Evolutionary conservation across 2,113 vertebrate genomes (phyloP).

Genomic region (Boulengeromyrus knoepffleri): DNA sequence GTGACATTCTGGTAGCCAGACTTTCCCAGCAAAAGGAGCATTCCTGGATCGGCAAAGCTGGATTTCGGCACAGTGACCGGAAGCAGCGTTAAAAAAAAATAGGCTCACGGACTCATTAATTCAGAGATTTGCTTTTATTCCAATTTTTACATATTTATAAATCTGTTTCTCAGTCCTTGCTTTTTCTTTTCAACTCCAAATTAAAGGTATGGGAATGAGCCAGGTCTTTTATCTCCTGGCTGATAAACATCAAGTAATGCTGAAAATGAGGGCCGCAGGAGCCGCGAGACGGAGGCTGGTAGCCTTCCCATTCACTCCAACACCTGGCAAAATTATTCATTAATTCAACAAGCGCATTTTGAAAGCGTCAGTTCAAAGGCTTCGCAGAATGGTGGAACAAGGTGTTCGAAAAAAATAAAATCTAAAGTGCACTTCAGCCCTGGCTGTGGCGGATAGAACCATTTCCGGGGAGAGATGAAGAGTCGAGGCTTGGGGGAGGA

Average conservation of each 20-base stretch:
- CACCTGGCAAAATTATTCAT: slow-evolving; percentile 59
- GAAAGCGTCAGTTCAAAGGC: slow-evolving; percentile 60
- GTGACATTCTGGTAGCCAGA: not conserved
- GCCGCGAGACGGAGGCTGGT: slow-evolving; percentile 27
- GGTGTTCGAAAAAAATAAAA: slow-evolving; percentile 33
- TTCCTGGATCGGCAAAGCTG: not conserved
- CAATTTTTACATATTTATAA: slow-evolving; percentile 32
- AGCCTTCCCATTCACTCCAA: slow-evolving; percentile 46
- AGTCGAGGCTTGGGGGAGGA: not conserved
- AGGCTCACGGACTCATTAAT: slow-evolving; percentile 17
- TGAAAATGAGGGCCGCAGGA: slow-evolving; percentile 42
- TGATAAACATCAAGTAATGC: slow-evolving; percentile 43
- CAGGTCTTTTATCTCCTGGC: slow-evolving; percentile 47
- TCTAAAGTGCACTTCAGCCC: slow-evolving; percentile 50
- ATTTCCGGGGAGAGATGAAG: slow-evolving; percentile 46
- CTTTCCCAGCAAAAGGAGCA: not conserved
- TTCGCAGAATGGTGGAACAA: slow-evolving; percentile 41
- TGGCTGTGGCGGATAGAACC: slow-evolving; percentile 43
- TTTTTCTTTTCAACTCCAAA: slow-evolving; percentile 43
- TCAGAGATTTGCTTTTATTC: slow-evolving; percentile 20
- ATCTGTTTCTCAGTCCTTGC: slow-evolving; percentile 24
- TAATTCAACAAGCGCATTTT: slow-evolving; percentile 54
- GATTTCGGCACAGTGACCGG: not conserved
- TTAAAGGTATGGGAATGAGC: slow-evolving; percentile 44
- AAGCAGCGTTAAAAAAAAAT: not conserved